Base-by-base conservation (phyloP, 1,140 invertebrate genomes). In the Eciton burchellii region DNA sequence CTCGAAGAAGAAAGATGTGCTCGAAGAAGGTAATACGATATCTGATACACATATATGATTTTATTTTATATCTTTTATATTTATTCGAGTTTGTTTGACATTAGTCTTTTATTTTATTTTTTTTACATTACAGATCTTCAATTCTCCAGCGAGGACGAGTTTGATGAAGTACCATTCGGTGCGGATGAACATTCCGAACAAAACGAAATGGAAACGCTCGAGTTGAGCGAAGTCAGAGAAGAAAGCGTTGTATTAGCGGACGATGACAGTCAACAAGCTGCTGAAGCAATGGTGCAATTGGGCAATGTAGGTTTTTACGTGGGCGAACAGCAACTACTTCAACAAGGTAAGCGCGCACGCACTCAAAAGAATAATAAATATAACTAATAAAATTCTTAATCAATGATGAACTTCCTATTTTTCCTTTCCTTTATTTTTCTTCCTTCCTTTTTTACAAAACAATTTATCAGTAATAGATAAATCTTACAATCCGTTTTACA, bases 241-340 rank as follows among this genome's bases (percentile, higher is more conserved):
- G 66, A 90, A 60, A 89, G 89, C 66, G 91, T 91, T 57, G 95
- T 95, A 82, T 93, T 94, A 63, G 94, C 95, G 65, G 94, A 97
- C 84, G 96, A 97, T 90, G 96, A 96, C 88, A 96, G 96, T 93
- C 97, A 97, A 91, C 97, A 97, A 91, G 97, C 95, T 4, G 96
- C 97, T 12, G 97, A 97, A 93, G 97, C 97, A 11, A 97, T 98
- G 97, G 96, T 98, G 19, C 97, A 98, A 90, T 94, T 98, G 49
- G 96, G 97, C 54, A 96, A 97, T 84, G 95, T 96, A 87, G 95
- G 96, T 45, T 96, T 95, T 91, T 97, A 96, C 91, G 94, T 95
- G 85, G 95, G 95, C 82, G 94, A 95, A 66, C 94, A 94, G 89
- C 94, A 95, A 91, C 89, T 92, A 35, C 85, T 92, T 66, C 92